Percentiles rank a stretch among this genome's conserved stretches.
phyloP scores from a whole-genome alignment of 2,888 invertebrate genomes.

The Himalopsyche japonica region DNA sequence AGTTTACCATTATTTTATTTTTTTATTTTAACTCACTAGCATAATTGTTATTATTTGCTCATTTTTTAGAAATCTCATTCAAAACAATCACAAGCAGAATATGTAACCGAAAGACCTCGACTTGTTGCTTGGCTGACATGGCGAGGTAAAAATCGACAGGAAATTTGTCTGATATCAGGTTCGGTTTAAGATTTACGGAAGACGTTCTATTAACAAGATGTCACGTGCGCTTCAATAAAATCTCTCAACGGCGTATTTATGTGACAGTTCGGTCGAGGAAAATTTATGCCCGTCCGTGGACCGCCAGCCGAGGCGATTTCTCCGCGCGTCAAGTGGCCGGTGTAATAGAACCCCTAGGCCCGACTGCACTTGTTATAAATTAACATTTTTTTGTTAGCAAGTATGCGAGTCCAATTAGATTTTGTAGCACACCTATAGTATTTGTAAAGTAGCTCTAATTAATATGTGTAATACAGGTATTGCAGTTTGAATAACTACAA shows the following conservation, averaged over 20 bases:
- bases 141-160: neutral
- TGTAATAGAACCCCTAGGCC: neutral
- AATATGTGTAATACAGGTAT: too few species aligned
- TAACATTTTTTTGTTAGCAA: neutral
- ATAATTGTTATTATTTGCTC: too few species aligned
- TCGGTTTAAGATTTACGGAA: constrained; percentile 10
- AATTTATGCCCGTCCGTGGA: neutral
- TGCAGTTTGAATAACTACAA: too few species aligned
- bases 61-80: too few species aligned
- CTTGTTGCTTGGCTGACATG: neutral
- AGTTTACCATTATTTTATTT: too few species aligned
- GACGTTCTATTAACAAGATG: constrained; percentile 20
- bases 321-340: neutral
- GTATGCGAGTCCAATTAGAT: neutral
- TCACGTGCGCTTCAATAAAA: constrained; percentile 21
- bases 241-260: neutral
- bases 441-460: too few species aligned
- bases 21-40: too few species aligned
- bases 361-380: neutral
- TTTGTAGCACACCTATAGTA: neutral
- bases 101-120: neutral
- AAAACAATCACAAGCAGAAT: too few species aligned
- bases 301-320: neutral
- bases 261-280: neutral
- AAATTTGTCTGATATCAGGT: constrained; percentile 12